Percentiles rank a stretch among this genome's conserved stretches.
These are phyloP conservation scores for Polietes domitor DNA, from an alignment of 2,888 invertebrate genomes.

Conservation along the genomic window DNA sequence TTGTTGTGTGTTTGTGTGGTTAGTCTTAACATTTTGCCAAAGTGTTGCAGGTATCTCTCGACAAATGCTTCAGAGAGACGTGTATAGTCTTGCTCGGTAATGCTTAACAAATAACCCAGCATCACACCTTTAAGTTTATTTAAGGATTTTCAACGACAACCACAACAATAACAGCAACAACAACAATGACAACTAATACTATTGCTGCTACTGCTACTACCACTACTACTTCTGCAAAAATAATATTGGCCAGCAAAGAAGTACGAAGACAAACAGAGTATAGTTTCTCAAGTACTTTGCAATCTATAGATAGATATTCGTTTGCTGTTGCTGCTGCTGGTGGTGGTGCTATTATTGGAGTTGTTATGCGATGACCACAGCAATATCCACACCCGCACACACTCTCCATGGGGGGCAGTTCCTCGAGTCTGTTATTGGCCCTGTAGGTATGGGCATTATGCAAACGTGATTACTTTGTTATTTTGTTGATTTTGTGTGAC, in stretches of 20 bases:
- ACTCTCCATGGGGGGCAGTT: slow-evolving; percentile 61
- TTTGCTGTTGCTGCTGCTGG: background rate
- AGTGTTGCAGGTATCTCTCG: slow-evolving; percentile 2
- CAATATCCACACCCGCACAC: background rate
- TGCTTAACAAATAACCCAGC: slow-evolving; percentile 63
- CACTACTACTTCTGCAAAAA: background rate
- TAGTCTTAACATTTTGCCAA: background rate
- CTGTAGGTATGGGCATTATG: slow-evolving; percentile 51
- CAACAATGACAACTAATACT: background rate
- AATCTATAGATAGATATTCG: slow-evolving; percentile 19
- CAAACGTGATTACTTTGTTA: slow-evolving; percentile 63
- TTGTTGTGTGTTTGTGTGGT: background rate
- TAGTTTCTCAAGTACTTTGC: slow-evolving; percentile 43
- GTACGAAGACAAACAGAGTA: slow-evolving; percentile 16
- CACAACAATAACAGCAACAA: background rate
- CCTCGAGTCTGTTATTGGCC: slow-evolving; percentile 50
- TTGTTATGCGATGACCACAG: slow-evolving; percentile 50
- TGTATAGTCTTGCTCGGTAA: slow-evolving; percentile 45
- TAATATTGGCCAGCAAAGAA: slow-evolving; percentile 32
- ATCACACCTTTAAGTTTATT: slow-evolving; percentile 66
- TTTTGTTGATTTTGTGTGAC: slow-evolving; percentile 35
- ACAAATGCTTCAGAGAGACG: slow-evolving; percentile 13
- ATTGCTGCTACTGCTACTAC: background rate
- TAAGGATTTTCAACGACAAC: slow-evolving; percentile 53
- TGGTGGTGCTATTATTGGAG: slow-evolving; percentile 27